Conservation (phyloP, 1,140 invertebrate genomes). For the Halictus rubicundus region DNA sequence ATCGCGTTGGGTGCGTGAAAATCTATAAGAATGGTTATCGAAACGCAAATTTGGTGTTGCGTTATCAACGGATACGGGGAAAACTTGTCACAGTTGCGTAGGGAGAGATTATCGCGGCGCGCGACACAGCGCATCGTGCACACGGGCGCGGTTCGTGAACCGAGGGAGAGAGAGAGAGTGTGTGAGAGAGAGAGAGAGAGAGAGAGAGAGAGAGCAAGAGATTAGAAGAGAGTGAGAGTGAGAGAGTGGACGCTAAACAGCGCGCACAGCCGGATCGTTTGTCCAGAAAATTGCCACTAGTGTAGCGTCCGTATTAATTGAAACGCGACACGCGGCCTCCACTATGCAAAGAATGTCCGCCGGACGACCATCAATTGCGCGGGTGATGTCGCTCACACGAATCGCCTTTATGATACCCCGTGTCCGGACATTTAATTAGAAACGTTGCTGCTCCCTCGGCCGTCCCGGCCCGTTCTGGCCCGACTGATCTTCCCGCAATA, state of each 20-base stretch:
- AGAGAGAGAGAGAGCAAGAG: no score
- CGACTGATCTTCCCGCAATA: constrained; percentile 41
- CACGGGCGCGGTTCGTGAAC: no score
- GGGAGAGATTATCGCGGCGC: constrained; percentile 23
- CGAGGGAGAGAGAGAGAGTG: not conserved
- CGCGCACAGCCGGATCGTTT: not conserved
- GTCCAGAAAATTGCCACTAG: constrained; percentile 13
- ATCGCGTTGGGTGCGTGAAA: no score
- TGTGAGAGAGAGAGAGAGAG: not conserved
- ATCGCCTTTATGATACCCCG: constrained; percentile 51
- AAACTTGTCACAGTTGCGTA: not conserved
- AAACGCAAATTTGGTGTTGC: no score
- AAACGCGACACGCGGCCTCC: constrained; percentile 21
- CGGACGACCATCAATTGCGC: constrained; percentile 58
- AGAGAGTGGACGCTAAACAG: no score
- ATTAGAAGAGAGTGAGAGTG: not conserved
- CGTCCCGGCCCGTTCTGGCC: no score
- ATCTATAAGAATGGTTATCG: no score
- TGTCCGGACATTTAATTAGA: constrained; percentile 67
- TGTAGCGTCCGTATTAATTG: constrained; percentile 24
- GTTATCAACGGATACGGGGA: constrained; percentile 18
- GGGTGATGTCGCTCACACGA: constrained; percentile 53
- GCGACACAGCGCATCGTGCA: no score
- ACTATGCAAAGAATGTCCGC: constrained; percentile 22
- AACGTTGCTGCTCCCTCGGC: constrained; percentile 23